Conservation (phyloP, 2,113 vertebrate genomes). For the Chionis minor region DNA sequence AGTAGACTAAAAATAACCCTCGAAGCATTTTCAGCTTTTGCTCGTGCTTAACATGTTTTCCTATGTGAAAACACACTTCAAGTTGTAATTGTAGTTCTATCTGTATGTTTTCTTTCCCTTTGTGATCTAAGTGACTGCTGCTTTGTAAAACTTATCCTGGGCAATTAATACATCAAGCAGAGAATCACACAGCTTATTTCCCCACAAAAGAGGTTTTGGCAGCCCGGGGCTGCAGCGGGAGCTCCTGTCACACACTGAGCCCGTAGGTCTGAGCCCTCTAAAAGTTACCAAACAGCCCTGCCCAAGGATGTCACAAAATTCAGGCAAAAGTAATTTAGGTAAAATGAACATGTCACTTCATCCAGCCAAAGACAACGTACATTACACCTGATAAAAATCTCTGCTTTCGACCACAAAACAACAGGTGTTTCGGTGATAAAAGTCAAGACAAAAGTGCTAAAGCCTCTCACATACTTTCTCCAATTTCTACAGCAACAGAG, state of each 20-base stretch:
- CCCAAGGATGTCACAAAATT: background rate
- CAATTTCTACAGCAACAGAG: conserved; percentile 67
- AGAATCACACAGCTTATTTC: background rate
- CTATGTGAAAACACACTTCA: background rate
- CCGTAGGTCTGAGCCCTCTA: background rate
- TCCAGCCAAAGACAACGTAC: background rate
- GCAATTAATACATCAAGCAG: background rate
- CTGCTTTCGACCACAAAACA: background rate
- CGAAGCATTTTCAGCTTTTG: background rate
- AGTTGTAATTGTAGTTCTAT: background rate
- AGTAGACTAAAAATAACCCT: background rate
- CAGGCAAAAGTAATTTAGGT: background rate
- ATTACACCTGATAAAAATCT: background rate
- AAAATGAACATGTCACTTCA: background rate
- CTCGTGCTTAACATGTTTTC: background rate
- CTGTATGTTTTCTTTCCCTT: background rate
- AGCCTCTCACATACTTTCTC: conserved; percentile 47
- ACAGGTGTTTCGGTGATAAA: conserved; percentile 60
- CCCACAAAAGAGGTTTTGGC: background rate
- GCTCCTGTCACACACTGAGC: background rate
- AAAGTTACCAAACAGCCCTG: background rate
- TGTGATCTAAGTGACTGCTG: background rate
- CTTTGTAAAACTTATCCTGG: background rate
- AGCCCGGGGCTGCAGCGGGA: background rate
- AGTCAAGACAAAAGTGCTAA: conserved; percentile 65